phyloP scores from a whole-genome alignment of 2,797 vertebrate genomes.

The Bradypodion pumilum region DNA sequence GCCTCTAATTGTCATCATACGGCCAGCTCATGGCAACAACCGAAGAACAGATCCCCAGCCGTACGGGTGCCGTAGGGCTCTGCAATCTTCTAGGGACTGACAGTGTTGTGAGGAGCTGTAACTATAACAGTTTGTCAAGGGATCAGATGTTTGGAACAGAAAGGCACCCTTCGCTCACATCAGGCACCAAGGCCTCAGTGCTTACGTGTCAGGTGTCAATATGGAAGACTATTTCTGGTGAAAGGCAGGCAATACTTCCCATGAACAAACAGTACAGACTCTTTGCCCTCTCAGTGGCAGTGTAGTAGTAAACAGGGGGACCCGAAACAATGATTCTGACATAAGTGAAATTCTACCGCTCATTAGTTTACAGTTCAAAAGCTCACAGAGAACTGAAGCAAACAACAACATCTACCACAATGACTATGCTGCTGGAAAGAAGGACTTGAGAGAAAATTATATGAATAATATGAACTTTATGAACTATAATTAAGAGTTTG shows the following conservation, averaged over 20 bases:
- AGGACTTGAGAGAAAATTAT: slow-evolving; percentile 9
- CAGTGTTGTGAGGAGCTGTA: slow-evolving; percentile 56
- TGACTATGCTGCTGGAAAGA: slow-evolving; percentile 32
- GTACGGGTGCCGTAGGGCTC: slow-evolving; percentile 65
- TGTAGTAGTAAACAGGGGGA: slow-evolving; percentile 3
- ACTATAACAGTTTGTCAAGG: slow-evolving; percentile 74
- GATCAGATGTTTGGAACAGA: slow-evolving; percentile 84
- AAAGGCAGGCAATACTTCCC: neutral
- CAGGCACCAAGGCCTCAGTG: slow-evolving; percentile 43
- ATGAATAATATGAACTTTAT: no score
- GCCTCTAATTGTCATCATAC: slow-evolving; percentile 94
- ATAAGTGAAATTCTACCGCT: slow-evolving; percentile 44
- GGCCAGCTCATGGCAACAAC: slow-evolving; percentile 85
- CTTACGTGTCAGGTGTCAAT: slow-evolving; percentile 42
- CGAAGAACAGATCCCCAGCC: slow-evolving; percentile 90
- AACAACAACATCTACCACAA: neutral
- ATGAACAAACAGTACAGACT: neutral
- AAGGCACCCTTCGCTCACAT: slow-evolving; percentile 71
- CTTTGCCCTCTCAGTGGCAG: slow-evolving; percentile 3
- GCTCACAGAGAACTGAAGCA: slow-evolving; percentile 18
- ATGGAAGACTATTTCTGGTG: neutral
- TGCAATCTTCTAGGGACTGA: slow-evolving; percentile 62
- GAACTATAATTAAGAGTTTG: no score
- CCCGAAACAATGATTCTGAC: slow-evolving; percentile 46
- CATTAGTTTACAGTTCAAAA: slow-evolving; percentile 34